Percentiles rank a stretch among this genome's conserved stretches.
Evolutionary conservation across 2,797 vertebrate genomes (phyloP).

Genomic region (Prionace glauca): DNA sequence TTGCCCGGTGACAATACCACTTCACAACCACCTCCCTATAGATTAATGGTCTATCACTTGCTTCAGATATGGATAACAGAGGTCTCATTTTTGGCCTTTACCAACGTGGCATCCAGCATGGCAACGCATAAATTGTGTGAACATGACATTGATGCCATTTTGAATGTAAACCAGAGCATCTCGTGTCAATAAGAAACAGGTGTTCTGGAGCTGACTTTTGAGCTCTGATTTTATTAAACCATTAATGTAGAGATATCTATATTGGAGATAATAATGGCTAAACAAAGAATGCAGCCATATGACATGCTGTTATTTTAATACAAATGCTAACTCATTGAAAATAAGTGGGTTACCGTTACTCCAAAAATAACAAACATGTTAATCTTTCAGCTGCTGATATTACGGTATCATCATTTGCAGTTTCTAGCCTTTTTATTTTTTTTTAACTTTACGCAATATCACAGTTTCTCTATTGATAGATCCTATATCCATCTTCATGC

Average conservation of each 20-base stretch:
- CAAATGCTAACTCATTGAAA: background rate
- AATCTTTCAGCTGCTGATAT: background rate
- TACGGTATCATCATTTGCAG: background rate
- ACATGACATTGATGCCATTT: background rate
- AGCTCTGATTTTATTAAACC: background rate
- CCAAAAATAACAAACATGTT: background rate
- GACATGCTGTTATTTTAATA: background rate
- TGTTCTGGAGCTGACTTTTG: background rate
- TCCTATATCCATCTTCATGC: background rate
- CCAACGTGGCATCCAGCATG: background rate
- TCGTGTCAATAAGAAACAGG: background rate
- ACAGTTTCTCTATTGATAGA: background rate
- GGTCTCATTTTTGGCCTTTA: background rate
- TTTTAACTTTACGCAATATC: background rate
- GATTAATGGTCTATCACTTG: background rate
- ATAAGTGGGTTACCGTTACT: background rate
- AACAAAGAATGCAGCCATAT: background rate
- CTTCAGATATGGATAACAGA: background rate
- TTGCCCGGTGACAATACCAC: no score
- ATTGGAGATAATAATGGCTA: background rate
- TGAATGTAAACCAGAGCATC: background rate
- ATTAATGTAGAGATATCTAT: background rate
- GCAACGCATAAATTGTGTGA: background rate
- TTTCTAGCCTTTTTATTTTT: background rate
- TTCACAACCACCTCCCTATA: no score